Percentiles rank a stretch among this genome's conserved stretches.
These are phyloP conservation scores for Drosophila robusta DNA, from an alignment of 2,888 invertebrate genomes.

Conservation along the genomic window DNA sequence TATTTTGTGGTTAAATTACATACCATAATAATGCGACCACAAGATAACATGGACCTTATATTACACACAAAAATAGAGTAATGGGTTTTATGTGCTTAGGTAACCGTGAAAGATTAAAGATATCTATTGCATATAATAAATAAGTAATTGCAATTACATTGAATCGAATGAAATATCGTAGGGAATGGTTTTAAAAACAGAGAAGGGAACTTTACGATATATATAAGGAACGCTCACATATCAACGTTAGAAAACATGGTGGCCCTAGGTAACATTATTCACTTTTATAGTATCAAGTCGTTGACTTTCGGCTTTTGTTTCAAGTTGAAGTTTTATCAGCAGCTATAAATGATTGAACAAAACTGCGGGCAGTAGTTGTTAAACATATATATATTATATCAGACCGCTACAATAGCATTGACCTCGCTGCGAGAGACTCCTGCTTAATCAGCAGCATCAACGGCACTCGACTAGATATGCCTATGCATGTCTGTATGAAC, in stretches of 20 bases:
- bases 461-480: conserved; percentile 15
- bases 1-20: too few species aligned
- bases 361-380: conserved; percentile 24
- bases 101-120: neutral
- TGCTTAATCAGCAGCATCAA: conserved; percentile 44
- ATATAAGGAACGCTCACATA: too few species aligned
- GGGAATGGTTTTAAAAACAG: too few species aligned
- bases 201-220: neutral
- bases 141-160: neutral
- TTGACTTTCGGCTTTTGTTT: neutral
- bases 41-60: neutral
- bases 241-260: too few species aligned
- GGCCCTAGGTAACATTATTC: too few species aligned
- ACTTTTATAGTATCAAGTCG: neutral
- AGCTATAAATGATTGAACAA: conserved; percentile 17
- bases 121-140: neutral
- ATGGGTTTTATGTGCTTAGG: too few species aligned
- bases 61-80: neutral
- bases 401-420: conserved; percentile 54
- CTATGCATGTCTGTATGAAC: conserved; percentile 4
- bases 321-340: conserved; percentile 30
- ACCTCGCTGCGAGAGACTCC: conserved; percentile 49
- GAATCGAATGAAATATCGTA: neutral
- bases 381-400: conserved; percentile 31
- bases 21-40: too few species aligned